phyloP scores from a whole-genome alignment of 2,113 vertebrate genomes.

The Scortum barcoo region DNA sequence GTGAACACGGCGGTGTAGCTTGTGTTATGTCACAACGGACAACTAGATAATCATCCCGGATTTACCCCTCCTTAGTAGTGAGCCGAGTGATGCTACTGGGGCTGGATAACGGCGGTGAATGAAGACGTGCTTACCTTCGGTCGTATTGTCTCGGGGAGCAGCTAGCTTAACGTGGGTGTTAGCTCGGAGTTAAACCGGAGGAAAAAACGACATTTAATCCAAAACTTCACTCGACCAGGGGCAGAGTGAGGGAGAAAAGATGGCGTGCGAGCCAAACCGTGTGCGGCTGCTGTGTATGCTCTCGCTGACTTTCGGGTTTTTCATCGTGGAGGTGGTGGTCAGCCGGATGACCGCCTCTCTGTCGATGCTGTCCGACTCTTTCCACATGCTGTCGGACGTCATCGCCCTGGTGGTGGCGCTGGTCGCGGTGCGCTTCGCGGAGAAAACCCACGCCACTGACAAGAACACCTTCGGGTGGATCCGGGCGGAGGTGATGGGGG shows the following conservation, averaged over 20 bases:
- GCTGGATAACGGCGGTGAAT: neutral
- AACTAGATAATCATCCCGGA: neutral
- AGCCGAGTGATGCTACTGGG: slow-evolving; percentile 32
- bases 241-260: slow-evolving; percentile 55
- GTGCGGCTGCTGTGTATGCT: slow-evolving; percentile 95
- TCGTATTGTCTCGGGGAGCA: slow-evolving; percentile 67
- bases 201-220: neutral
- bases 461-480: slow-evolving; percentile 99
- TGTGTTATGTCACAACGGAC: too few species aligned
- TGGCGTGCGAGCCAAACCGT: slow-evolving; percentile 88
- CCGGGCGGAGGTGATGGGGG: slow-evolving; percentile 99
- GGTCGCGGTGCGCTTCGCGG: slow-evolving; percentile 96
- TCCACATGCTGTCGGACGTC: slow-evolving; percentile 98
- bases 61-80: neutral
- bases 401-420: slow-evolving; percentile 95
- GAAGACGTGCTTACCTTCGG: slow-evolving; percentile 29
- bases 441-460: slow-evolving; percentile 93
- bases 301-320: slow-evolving; percentile 92
- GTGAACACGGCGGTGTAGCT: neutral
- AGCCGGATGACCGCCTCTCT: slow-evolving; percentile 93
- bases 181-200: slow-evolving; percentile 32
- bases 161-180: slow-evolving; percentile 48
- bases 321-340: slow-evolving; percentile 96
- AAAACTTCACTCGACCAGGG: slow-evolving; percentile 26
- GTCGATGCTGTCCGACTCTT: slow-evolving; percentile 98